These are phyloP conservation scores for Protophormia terraenovae DNA, from an alignment of 2,888 invertebrate genomes.

Conservation along the genomic window DNA sequence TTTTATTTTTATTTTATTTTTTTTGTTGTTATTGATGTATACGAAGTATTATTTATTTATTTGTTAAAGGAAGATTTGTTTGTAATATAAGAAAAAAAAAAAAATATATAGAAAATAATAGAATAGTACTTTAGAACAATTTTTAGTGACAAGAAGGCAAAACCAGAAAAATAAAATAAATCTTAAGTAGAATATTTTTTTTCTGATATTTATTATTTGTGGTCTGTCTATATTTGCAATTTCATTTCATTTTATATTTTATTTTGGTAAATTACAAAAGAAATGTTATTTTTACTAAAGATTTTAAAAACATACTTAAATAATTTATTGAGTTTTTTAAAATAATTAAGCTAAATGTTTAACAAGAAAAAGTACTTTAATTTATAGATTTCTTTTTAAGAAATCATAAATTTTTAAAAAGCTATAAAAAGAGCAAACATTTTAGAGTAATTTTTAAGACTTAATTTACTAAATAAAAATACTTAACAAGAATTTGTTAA, in stretches of 20 bases:
- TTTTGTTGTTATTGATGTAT: background rate
- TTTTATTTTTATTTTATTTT: background rate
- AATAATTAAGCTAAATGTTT: too few relatives aligned
- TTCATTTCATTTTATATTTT: constrained; percentile 39
- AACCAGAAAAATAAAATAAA: constrained; percentile 18
- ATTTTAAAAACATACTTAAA: background rate
- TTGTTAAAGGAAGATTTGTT: background rate
- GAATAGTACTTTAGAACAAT: background rate
- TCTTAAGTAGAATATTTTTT: constrained; percentile 35
- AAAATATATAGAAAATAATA: background rate
- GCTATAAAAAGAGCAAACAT: too few relatives aligned
- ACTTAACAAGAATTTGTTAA: too few relatives aligned
- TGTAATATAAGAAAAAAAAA: too few relatives aligned
- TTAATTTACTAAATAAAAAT: too few relatives aligned
- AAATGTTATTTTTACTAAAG: background rate
- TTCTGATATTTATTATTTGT: constrained; percentile 37
- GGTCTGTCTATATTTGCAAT: constrained; percentile 60
- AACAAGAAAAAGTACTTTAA: too few relatives aligned
- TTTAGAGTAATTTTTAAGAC: too few relatives aligned
- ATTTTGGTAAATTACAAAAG: background rate
- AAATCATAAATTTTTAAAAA: too few relatives aligned
- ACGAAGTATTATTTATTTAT: background rate
- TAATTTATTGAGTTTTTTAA: too few relatives aligned
- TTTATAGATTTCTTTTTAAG: too few relatives aligned
- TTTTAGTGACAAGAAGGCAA: constrained; percentile 40